Base-by-base conservation (phyloP, 2,888 invertebrate genomes). In the Pollenia griseotomentosa region DNA sequence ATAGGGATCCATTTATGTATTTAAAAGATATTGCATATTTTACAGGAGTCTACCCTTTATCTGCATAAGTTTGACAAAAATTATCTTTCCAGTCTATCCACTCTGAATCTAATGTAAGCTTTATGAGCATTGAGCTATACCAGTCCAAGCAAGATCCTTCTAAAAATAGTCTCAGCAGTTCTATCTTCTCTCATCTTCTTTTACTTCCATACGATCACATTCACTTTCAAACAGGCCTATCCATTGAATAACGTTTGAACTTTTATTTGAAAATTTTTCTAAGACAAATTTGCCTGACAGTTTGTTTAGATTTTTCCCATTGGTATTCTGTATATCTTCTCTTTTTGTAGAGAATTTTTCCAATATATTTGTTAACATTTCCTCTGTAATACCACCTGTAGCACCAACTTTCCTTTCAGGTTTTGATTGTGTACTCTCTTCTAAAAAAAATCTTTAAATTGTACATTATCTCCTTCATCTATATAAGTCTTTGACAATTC, bases 61-160 rank as follows among this genome's bases (percentile, higher is more conserved):
- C 89, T 63, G 88, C 89, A 88, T 86, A 91, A 1, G 90, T 90
- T 44, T 89, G 88, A 63, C 89, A 88, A 85, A 90, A 89, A 80
- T 79, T 88, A 78, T 77, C 33, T 84, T 88, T 88, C 87, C 88
- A 89, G 9, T 63, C 73, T 23, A 51, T 66, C 89, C 89, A 89
- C 46, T 87, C 77, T 70, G 88, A 86, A 3, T 89, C 63, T 79
- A 89, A 51, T 48, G 89, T 86, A 19, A 85, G 57, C 88, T 88
- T 90, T 65, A 89, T 83, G 10, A 88, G 63, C 86, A 87, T 88
- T 33, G 75, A 88, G 63, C 88, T 87, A 55, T 90, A 89, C 89
- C 89, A 89, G 61, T 89, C 89, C 68, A 61, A 57, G 40, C 85
- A 78, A 11, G 85, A 61, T 40, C 86, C 85, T 53, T 88, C 88